Base-by-base conservation (phyloP, 1,140 invertebrate genomes). In the Aphaenogaster floridana region DNA sequence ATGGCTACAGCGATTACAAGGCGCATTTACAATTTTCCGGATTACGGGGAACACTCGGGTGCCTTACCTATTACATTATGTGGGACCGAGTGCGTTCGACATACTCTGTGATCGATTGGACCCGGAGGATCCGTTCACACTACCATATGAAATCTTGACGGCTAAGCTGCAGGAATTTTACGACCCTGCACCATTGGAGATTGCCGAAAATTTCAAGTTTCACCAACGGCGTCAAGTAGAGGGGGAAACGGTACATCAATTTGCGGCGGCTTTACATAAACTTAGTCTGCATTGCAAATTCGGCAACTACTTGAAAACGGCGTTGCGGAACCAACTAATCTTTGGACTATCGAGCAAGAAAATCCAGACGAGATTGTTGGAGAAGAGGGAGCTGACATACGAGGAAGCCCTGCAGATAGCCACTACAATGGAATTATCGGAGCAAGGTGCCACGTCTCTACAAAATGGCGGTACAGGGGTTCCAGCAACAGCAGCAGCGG, bases 1-100 rank as follows among this genome's bases (percentile, higher is more conserved):
- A 2, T 91, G 88, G 89, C 15, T 92, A 4, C 48, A 86, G 76
- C 71, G 87, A 3, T 68, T 92, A 50, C 79, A 92, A 86, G 88
- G 86, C 5, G 86, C 91, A 7, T 88, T 89, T 59, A 86, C 66
- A 6, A 69, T 92, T 15, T 81, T 87, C 9, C 81, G 86, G 34
- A 76, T 86, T 8, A 34, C 76, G 13, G 77, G 61, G 2, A 76
- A 63, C 13, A 42, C 66, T 13, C 63, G 61, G n/a, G 21, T 17
- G 3, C 15, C 15, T 1, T 78, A 48, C 15, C 54, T 88, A 36
- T 13, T 89, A 66, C 76, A 89, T 57, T 88, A 85, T 48, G 50
- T 90, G 45, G 86, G 88, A 54, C 21, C 52, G n/a, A 52, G 11
- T 2, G 78, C 76, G 21, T 90, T 76, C 57, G 48, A 88, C 39